These are phyloP conservation scores for Pediacus dermestoides DNA, from an alignment of 2,888 invertebrate species.

Conservation along the genomic window DNA sequence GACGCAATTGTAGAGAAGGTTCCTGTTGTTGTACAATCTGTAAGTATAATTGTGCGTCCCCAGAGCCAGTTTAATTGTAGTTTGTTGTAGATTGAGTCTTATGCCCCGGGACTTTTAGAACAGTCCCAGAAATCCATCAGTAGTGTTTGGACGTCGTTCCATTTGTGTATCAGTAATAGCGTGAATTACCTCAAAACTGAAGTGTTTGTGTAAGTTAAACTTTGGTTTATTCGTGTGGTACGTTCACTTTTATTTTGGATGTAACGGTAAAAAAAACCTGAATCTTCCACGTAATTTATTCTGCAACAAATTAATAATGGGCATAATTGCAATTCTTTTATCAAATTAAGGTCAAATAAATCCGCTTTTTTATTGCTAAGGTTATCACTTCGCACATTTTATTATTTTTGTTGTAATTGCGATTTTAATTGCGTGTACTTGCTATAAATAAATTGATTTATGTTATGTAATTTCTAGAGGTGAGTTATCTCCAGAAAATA, in stretches of 20 bases:
- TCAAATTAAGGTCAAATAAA: no score
- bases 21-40: constrained; percentile 54
- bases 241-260: no score
- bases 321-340: no score
- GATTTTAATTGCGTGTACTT: no score
- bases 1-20: constrained; percentile 40
- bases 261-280: no score
- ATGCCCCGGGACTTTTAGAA: constrained; percentile 68
- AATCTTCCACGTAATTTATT: no score
- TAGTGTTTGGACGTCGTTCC: constrained; percentile 51
- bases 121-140: constrained; percentile 54
- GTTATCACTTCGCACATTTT: constrained; percentile 5
- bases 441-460: no score
- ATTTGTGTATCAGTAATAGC: constrained; percentile 54
- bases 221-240: no score
- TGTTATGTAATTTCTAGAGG: constrained; percentile 56
- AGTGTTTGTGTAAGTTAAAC: constrained; percentile 79
- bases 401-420: background rate
- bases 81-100: constrained; percentile 60
- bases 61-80: background rate
- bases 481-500: constrained; percentile 71
- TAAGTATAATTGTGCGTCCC: constrained; percentile 46
- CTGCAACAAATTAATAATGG: no score
- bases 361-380: no score
- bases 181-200: constrained; percentile 66